Base-by-base conservation (phyloP, 2,113 vertebrate species). In the Platysteira castanea region DNA sequence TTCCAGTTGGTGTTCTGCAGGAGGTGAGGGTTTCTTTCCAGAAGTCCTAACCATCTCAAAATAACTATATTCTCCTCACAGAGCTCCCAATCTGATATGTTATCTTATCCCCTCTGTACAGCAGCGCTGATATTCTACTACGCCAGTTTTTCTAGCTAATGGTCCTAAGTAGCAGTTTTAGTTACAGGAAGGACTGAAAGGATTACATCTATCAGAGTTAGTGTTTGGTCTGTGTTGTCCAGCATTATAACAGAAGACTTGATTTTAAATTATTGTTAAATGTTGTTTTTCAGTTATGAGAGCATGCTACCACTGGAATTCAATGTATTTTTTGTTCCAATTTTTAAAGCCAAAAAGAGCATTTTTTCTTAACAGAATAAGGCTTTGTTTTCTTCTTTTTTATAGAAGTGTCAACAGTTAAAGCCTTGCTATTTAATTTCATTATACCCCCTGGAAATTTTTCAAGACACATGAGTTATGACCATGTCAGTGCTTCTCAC, bases 1-100 rank as follows among this genome's bases (percentile, higher is more conserved):
- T 95, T 95, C 80, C 86, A 85, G 65, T 85, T 90, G 59, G 35
- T 84, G 39, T 80, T 88, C 56, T 46, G 52, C 37, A 76, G 79
- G 82, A 95, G 91, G 18, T 71, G 61, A 75, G 59, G 67, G 65
- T 47, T 87, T 92, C 61, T 85, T 95, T 90, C 70, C 70, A 92
- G 53, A 85, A 47, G 57, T 59, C 41, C 28, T 84, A 30, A 64
- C 65, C 82, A 64, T 63, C 65, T 92, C 65, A 85, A 54, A 92
- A 64, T 59, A 69, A 52, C 10, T 63, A 52, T 63, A 52, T 88
- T 73, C 52, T 88, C 20, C 47, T 82, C 76, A 33, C 65, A 88
- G 70, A 68, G 22, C 35, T 80, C 49, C 15, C 24, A 73, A 3
- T 76, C 67, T 88, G 67, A 73, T 31, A 13, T 50, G 31, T 89